A percentile compares a stretch with the other conserved stretches of the same genome.
Evolutionary conservation across 2,113 vertebrate species (phyloP).

Genomic region (Lanius ludovicianus): DNA sequence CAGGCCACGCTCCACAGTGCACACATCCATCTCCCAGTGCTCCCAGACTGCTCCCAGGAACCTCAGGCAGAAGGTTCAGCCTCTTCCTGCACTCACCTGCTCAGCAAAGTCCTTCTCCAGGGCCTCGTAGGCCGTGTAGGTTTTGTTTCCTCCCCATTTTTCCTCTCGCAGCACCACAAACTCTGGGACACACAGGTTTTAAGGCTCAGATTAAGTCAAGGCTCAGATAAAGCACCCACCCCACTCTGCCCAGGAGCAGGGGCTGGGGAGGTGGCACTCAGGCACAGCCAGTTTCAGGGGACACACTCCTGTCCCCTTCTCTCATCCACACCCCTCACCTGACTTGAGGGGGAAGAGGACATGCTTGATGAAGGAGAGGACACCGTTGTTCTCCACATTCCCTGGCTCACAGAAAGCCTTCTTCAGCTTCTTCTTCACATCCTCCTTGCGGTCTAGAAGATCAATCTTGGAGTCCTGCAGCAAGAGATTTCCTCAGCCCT

Average conservation of each 20-base stretch:
- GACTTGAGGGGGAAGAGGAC: conserved; percentile 91
- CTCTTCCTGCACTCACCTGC: conserved; percentile 74
- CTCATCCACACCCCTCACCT: conserved; percentile 68
- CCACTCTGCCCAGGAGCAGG: neutral
- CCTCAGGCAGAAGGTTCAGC: neutral
- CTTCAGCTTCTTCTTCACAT: conserved; percentile 97
- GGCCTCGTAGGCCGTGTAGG: conserved; percentile 82
- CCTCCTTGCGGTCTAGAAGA: conserved; percentile 89
- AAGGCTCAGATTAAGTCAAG: neutral
- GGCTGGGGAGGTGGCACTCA: neutral
- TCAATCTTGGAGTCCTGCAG: conserved; percentile 96
- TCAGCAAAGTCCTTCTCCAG: conserved; percentile 92
- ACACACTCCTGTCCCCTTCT: neutral
- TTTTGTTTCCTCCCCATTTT: conserved; percentile 94
- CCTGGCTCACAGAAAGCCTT: conserved; percentile 98
- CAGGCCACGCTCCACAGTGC: rapidly evolving
- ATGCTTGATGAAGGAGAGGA: conserved; percentile 92
- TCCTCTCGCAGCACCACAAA: conserved; percentile 91
- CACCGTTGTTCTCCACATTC: conserved; percentile 92
- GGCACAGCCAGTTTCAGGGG: neutral
- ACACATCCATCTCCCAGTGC: neutral
- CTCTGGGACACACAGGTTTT: conserved; percentile 69
- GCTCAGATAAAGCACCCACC: neutral
- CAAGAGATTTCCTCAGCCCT: neutral
- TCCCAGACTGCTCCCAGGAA: neutral